Evolutionary conservation across 2,797 vertebrate species (phyloP), one percentile per base, ranked within the genome.

Genomic region (Gastrophryne carolinensis): DNA sequence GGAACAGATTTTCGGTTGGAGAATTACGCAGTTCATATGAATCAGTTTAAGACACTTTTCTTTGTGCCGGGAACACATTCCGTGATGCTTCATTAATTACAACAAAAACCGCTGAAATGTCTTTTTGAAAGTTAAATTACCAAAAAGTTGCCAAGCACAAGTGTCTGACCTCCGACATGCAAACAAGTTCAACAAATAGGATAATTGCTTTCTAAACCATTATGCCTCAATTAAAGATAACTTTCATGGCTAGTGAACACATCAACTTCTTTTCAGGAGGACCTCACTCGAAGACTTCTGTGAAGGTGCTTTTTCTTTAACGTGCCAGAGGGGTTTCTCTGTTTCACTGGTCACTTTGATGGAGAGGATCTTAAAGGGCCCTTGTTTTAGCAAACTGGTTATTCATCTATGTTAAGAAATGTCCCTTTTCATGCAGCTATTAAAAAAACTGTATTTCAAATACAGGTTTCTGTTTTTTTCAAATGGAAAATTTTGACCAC

Each of bases 211-310:
- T 80, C 77, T 29, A 75, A 80, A 73, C 75, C 62, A 65, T 56
- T 73, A 54, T 32, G 78, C 75, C 52, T 84, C 74, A 53, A 80
- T 82, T 41, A 81, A 79, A 79, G 79, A 84, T 86, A 68, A 53
- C 65, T 68, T 68, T 68, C 65, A 72, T 32, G 69, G 72, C 79
- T 83, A 80, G 79, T 44, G 72, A 81, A 56, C 37, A 12, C 52
- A 81, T 61, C 80, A 88, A 81, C 86, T 88, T 84, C 76, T 32
- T 23, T 58, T 3, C 27, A 64, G 75, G 68, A 79, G 67, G 91
- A 91, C 93, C 93, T 92, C 92, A 94, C 90, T 84, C 75, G 85
- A 89, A 92, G 86, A 80, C 83, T 75, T 80, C 80, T 75, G 83
- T 50, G 41, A 62, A 37, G 32, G 57, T 52, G 57, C 44, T 3